Conservation (phyloP, 1,140 invertebrate species). For the Apolygus lucorum region DNA sequence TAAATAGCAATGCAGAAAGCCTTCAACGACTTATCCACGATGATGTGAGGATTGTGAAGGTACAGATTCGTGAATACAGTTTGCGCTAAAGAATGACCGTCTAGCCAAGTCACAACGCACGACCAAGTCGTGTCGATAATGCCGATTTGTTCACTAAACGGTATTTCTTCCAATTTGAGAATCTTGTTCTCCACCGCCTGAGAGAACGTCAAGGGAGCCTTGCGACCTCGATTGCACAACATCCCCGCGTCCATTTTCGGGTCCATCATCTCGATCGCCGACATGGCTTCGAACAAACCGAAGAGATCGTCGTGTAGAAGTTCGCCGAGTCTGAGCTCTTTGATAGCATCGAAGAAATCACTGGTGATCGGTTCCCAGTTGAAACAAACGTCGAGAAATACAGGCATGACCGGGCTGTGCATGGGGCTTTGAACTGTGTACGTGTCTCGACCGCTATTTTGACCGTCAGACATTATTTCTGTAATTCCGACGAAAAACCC, state of each 20-base stretch:
- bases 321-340: conserved; percentile 76
- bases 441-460: neutral
- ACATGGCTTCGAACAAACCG: conserved; percentile 97
- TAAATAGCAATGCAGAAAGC: conserved; percentile 81
- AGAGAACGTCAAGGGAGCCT: conserved; percentile 79
- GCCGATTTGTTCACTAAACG: conserved; percentile 63
- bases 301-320: conserved; percentile 83
- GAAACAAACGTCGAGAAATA: conserved; percentile 2
- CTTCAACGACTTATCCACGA: conserved; percentile 73
- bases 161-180: conserved; percentile 70
- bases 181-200: conserved; percentile 69
- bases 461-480: neutral
- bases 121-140: conserved; percentile 89
- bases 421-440: conserved; percentile 14
- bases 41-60: conserved; percentile 78
- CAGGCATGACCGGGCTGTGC: neutral
- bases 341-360: conserved; percentile 63
- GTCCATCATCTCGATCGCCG: conserved; percentile 99
- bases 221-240: conserved; percentile 80
- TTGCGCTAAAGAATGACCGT: conserved; percentile 91
- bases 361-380: conserved; percentile 70
- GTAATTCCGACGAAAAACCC: too few species aligned
- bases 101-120: conserved; percentile 88
- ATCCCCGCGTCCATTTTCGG: conserved; percentile 99
- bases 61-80: conserved; percentile 96